Evolutionary conservation across 2,797 vertebrate genomes (phyloP), one percentile per base, ranked within the genome.

Genomic region (Pelochelys cantorii): DNA sequence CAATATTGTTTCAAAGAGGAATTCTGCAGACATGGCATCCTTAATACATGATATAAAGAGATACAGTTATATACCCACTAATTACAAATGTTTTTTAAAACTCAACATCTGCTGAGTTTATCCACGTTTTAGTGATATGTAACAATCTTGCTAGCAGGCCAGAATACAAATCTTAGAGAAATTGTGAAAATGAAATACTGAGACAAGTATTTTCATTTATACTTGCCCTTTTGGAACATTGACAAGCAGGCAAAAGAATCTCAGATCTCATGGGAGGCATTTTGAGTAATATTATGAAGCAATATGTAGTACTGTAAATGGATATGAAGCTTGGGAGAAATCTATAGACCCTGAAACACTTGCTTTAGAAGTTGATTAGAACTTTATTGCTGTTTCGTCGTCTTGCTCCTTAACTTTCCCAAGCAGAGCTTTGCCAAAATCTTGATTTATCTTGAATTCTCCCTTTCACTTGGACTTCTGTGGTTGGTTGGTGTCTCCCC

Each of bases 131-230:
- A 85, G 22, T 14, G 83, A 3, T 79, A 74, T 12, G 4, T 48
- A 55, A 37, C 7, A 31, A 10, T 34, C 20, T 56, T 81, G 60
- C 7, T 52, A 94, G 91, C 89, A 82, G 86, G 71, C 83, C 79
- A 68, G 71, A 92, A 87, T 3, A 88, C 17, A 55, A 88, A 48
- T 3, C 82, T 91, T 31, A 55, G 17, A 86, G 54, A 93, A 92
- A 57, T 48, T 89, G 25, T 22, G 11, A 68, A 93, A 91, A 90
- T 4, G 85, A 74, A 95, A 54, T 17, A 86, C 2, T 31, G 56
- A 62, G 42, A 83, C 23, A 34, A 77, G 78, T 29, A 85, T 90
- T 96, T 95, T 93, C 79, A 82, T 20, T 34, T 91, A 91, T 79
- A 54, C 4, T 84, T 79, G 90, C 90, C 59, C 29, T 90, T 37